Percentiles rank a stretch among this genome's conserved stretches.
These are phyloP conservation scores for Neuroterus valhalla DNA, from an alignment of 1,140 invertebrate genomes.

Conservation along the genomic window DNA sequence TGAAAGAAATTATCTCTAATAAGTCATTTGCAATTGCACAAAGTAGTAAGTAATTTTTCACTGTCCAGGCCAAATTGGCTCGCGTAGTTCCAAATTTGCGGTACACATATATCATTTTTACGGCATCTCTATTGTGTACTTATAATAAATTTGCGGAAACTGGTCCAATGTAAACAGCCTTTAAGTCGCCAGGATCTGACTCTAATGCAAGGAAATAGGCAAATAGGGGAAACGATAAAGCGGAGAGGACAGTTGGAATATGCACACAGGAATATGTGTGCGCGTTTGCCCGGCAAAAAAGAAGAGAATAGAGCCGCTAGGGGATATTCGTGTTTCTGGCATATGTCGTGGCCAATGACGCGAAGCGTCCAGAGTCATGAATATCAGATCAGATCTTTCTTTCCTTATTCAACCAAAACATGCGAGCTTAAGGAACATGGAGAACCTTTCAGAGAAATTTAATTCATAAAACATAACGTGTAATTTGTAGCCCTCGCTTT, in stretches of 20 bases:
- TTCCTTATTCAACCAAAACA: not conserved
- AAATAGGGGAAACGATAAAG: conserved; percentile 40
- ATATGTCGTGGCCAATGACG: conserved; percentile 46
- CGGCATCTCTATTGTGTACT: conserved; percentile 46
- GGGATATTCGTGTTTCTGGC: conserved; percentile 42
- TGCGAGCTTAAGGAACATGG: not conserved
- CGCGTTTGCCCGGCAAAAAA: conserved; percentile 17
- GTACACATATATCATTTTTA: conserved; percentile 49
- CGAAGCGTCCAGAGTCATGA: conserved; percentile 34
- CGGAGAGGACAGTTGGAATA: conserved; percentile 36
- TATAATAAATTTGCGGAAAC: conserved; percentile 14
- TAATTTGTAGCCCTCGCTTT: no score
- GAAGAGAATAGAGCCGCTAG: conserved; percentile 34
- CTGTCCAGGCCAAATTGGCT: not conserved
- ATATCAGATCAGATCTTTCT: conserved; percentile 44
- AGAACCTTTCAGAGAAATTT: not conserved
- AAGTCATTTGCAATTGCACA: no score
- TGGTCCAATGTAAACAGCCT: conserved; percentile 23
- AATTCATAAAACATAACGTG: no score
- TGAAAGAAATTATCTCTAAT: no score
- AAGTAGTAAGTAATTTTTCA: not conserved
- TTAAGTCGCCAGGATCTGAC: not conserved
- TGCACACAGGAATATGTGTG: conserved; percentile 4
- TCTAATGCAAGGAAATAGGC: conserved; percentile 21
- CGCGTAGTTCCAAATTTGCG: conserved; percentile 28